Conservation (phyloP, 2,797 vertebrate genomes). For the Ispidina lecontei region DNA sequence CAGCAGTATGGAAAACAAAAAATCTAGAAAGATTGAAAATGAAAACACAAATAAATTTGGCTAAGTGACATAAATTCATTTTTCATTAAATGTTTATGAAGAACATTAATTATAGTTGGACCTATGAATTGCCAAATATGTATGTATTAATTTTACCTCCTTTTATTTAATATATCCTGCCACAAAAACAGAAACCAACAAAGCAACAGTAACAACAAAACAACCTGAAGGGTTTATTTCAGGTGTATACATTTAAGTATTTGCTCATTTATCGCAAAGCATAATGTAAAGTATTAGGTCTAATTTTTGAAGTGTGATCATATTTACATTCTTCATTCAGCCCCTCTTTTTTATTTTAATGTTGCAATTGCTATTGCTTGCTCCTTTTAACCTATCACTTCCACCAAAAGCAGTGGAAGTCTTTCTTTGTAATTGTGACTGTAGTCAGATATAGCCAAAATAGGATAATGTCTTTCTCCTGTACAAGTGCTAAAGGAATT, state of each 20-base stretch:
- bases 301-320: background rate
- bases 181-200: background rate
- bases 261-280: background rate
- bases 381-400: background rate
- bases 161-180: background rate
- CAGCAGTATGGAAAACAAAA: slow-evolving; percentile 69
- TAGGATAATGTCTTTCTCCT: background rate
- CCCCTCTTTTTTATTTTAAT: background rate
- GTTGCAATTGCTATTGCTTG: background rate
- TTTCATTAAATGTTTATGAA: slow-evolving; percentile 76
- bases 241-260: background rate
- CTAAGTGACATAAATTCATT: slow-evolving; percentile 78
- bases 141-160: background rate
- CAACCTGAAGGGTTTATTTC: background rate
- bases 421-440: background rate
- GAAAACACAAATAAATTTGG: slow-evolving; percentile 76
- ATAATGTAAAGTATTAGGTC: background rate
- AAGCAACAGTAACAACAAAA: background rate
- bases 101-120: slow-evolving; percentile 65
- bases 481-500: background rate
- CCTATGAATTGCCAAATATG: slow-evolving; percentile 19
- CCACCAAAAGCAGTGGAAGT: background rate
- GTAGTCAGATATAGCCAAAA: background rate
- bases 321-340: background rate
- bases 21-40: slow-evolving; percentile 66